Conservation (phyloP, 2,888 invertebrate genomes). For the Diadromus collaris region DNA sequence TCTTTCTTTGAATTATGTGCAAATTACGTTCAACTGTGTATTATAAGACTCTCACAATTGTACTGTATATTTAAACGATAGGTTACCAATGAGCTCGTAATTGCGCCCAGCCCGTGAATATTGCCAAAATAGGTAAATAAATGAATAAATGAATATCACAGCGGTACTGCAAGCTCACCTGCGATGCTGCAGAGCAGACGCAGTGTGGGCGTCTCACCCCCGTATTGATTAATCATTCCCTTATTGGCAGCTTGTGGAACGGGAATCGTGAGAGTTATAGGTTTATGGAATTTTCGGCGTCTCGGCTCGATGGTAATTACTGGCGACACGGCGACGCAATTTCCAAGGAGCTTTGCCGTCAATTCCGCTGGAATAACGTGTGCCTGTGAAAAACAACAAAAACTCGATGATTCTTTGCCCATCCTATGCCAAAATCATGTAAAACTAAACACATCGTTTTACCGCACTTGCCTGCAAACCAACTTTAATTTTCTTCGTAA, state of each 20-base stretch:
- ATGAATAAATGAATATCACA: not conserved
- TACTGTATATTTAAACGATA: too few species aligned
- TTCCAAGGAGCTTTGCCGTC: conserved; percentile 93
- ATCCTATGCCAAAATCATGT: not conserved
- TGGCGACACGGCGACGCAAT: conserved; percentile 98
- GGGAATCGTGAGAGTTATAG: conserved; percentile 98
- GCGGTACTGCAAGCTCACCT: conserved; percentile 81
- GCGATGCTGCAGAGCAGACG: conserved; percentile 97
- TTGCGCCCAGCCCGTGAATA: too few species aligned
- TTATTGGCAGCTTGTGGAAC: conserved; percentile 82
- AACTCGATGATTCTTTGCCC: not conserved
- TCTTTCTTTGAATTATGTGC: too few species aligned
- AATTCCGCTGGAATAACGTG: conserved; percentile 95
- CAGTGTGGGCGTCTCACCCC: conserved; percentile 90
- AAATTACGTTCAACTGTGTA: too few species aligned
- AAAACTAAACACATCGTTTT: not conserved
- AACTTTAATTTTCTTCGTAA: conserved; percentile 99
- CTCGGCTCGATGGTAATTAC: conserved; percentile 99
- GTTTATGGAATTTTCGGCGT: conserved; percentile 98
- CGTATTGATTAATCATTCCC: conserved; percentile 93
- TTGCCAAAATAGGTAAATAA: not conserved
- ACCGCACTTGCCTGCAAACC: conserved; percentile 90
- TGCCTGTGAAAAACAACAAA: conserved; percentile 84
- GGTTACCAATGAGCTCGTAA: too few species aligned
- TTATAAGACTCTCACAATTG: too few species aligned